Evolutionary conservation across 2,888 invertebrate species (phyloP).

Genomic region (Tachina fera): DNA sequence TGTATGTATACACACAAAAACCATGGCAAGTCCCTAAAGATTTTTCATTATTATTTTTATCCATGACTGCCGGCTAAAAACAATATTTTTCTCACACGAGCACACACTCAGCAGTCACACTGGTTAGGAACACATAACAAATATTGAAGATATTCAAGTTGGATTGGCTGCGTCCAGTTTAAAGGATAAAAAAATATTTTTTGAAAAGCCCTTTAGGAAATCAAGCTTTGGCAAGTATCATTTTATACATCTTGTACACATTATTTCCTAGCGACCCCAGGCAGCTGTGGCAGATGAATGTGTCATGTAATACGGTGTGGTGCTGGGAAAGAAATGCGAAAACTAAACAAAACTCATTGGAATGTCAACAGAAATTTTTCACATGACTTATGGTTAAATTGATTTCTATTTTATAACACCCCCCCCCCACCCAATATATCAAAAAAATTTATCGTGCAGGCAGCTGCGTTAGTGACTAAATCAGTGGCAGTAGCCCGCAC

Average conservation of each 20-base stretch:
- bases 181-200: constrained; percentile 30
- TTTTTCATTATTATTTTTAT: constrained; percentile 64
- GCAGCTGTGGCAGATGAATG: neutral
- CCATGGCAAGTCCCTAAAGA: constrained; percentile 50
- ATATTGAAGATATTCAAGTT: constrained; percentile 18
- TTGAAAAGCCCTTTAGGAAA: constrained; percentile 10
- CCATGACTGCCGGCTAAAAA: constrained; percentile 48
- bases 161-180: constrained; percentile 19
- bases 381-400: constrained; percentile 68
- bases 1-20: neutral
- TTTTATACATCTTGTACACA: neutral
- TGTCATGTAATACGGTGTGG: constrained; percentile 33
- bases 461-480: constrained; percentile 1
- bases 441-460: neutral
- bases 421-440: neutral
- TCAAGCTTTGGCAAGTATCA: neutral
- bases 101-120: neutral
- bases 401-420: constrained; percentile 52
- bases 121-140: constrained; percentile 11
- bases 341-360: constrained; percentile 58
- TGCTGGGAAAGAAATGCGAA: constrained; percentile 30
- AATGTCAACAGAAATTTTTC: constrained; percentile 65
- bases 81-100: constrained; percentile 27
- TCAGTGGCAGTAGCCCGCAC: neutral
- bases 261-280: constrained; percentile 42